Evolutionary conservation across 2,888 invertebrate species (phyloP), one percentile per base, ranked within the genome.

Genomic region (Meliscaeva auricollis): DNA sequence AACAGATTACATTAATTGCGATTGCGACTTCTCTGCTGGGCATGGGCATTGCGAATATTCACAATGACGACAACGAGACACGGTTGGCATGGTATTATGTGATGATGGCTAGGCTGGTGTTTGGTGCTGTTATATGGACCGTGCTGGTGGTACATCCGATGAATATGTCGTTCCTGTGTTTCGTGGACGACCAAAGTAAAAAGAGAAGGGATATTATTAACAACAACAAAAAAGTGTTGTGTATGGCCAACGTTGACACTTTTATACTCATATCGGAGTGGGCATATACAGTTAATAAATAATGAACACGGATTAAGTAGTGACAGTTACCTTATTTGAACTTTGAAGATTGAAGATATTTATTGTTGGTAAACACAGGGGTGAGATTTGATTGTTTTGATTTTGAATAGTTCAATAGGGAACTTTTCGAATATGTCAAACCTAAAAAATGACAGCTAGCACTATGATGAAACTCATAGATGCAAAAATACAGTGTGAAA

Each of bases 1-100:
- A 85, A 85, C 85, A 81, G 80, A 85, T 85, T 85, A 85, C 80
- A 85, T 81, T 85, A 85, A 85, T 85, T 81, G 76, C 7, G 44
- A 62, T 62, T 62, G 64, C 73, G 81, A 85, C 73, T 81, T 81
- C 69, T 85, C 85, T 85, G 81, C 85, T 85, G 81, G 69, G 85
- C 85, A 85, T 85, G 85, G 85, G 80, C 85, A 81, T 76, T 84
- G 84, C 56, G 80, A 74, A 84, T 84, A 72, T 75, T 79, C 52
- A 80, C 70, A 30, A 70, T 50, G 50, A 54, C 48, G 54, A 66
- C 68, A 52, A 44, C 50, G 13, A 52, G 46, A 11, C 26, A 41
- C 15, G 35, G 11, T 38, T 35, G 6, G 32, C 32, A 41, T 26
- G 30, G 50, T 20, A 35, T 50, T 38, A 46, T 46, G 38, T 30